Base-by-base conservation (phyloP, 2,113 vertebrate species). In the Alligator mississippiensis region DNA sequence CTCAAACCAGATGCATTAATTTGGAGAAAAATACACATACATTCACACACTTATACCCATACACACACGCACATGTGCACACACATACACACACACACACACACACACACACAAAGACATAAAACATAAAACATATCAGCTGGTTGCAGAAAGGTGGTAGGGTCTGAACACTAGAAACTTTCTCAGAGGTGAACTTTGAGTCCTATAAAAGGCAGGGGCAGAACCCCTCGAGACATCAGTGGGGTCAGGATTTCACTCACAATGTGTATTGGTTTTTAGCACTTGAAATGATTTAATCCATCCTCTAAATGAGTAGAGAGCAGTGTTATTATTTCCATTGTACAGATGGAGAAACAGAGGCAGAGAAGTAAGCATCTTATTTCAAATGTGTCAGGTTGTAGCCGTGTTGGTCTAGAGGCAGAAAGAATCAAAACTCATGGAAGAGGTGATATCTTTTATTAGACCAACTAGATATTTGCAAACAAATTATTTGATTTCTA, bases 91-190 rank as follows among this genome's bases (percentile, higher is more conserved):
- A 38, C 38, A 38, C 38, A 4, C 38, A 38, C 38, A 58, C 2
- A n/a, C 1, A 0, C n/a, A 63, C 79, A 83, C 62, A 4, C 8
- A 11, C 9, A 28, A 0, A 83, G 28, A 4, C 27, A 21, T 28
- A 24, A 83, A 30, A 4, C 27, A 21, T 28, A 24, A n/a, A 9
- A 57, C 47, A 21, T 21, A 34, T 15, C n/a, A 70, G 18, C n/a
- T 10, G 11, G 12, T 80, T 74, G 70, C 70, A 47, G 30, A 77
- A 77, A 80, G 28, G 24, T 70, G 68, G 76, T 5, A 19, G 18
- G 66, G 66, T 30, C 66, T 19, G 66, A 80, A 68, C 72, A 80
- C 58, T 3, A 38, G 60, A n/a, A 24, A 30, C 61, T 84, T 79
- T 70, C 61, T 57, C n/a, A 25, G 25, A 12, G 28, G 19, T 77